Percentiles rank a stretch among this genome's conserved stretches.
Conservation (phyloP, 1,140 invertebrate species). For the Dreissena polymorpha region DNA sequence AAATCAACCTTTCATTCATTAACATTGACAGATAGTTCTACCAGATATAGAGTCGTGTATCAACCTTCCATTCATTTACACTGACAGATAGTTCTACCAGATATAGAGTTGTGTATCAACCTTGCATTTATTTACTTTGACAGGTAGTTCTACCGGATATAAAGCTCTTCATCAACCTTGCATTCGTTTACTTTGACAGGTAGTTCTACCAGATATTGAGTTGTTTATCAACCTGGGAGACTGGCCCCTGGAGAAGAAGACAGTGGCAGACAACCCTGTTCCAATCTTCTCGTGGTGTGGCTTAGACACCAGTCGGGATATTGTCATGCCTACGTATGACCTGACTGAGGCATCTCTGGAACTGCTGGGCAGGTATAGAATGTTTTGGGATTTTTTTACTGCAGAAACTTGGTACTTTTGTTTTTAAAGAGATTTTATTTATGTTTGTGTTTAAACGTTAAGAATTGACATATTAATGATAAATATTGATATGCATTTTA, state of each 20-base stretch:
- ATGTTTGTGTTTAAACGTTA: too few relatives aligned
- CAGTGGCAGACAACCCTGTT: slow-evolving; percentile 78
- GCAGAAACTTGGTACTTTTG: background rate
- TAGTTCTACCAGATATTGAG: slow-evolving; percentile 90
- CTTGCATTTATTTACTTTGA: too few relatives aligned
- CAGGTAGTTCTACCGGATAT: too few relatives aligned
- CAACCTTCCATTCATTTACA: too few relatives aligned
- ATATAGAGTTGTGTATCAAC: too few relatives aligned
- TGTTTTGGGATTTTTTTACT: background rate
- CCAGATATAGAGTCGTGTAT: too few relatives aligned
- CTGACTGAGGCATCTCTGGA: slow-evolving; percentile 94
- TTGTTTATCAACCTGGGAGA: slow-evolving; percentile 97
- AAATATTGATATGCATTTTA: background rate
- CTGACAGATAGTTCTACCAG: too few relatives aligned
- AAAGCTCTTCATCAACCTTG: too few relatives aligned
- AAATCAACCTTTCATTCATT: too few relatives aligned
- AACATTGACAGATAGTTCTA: too few relatives aligned
- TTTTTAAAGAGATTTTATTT: too few relatives aligned
- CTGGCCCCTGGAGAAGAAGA: slow-evolving; percentile 88
- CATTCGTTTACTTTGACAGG: too few relatives aligned
- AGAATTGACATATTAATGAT: background rate
- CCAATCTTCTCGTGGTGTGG: slow-evolving; percentile 99
- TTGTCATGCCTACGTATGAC: slow-evolving; percentile 97
- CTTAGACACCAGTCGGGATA: slow-evolving; percentile 90
- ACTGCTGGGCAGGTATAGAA: slow-evolving; percentile 90